Percentiles rank a stretch among this genome's conserved stretches.
Conservation (phyloP, 2,113 vertebrate species). For the Carlito syrichta region DNA sequence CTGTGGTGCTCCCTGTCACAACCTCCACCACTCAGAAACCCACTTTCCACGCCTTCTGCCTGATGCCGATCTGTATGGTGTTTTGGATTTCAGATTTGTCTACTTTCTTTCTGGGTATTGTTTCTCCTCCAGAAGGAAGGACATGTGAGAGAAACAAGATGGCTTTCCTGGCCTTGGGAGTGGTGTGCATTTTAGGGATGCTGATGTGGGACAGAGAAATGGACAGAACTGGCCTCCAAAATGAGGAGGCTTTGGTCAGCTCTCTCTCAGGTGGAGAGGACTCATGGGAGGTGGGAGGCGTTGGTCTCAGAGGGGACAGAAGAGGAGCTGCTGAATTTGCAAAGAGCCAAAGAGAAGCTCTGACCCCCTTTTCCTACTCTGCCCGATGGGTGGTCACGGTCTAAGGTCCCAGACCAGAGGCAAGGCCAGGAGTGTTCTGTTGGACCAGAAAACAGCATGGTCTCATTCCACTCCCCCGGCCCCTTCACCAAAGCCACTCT, state of each 20-base stretch:
- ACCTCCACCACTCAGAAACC: too few species aligned
- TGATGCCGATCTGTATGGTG: accelerated
- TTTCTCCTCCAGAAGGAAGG: not conserved
- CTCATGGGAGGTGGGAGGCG: accelerated
- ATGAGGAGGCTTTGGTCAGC: not conserved
- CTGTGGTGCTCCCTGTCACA: not conserved
- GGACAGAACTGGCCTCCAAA: not conserved
- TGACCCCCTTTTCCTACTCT: not conserved
- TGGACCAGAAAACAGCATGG: too few species aligned
- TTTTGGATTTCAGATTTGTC: not conserved
- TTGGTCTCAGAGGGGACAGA: not conserved
- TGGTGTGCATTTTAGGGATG: not conserved
- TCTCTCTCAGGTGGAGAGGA: not conserved
- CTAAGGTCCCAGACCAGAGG: accelerated
- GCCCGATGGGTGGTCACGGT: too few species aligned
- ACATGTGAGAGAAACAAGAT: not conserved
- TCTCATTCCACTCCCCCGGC: accelerated
- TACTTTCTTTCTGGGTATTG: not conserved
- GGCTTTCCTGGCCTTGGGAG: not conserved
- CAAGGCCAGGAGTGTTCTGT: not conserved
- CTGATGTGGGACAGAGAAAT: not conserved
- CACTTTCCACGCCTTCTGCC: not conserved
- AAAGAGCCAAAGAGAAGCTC: not conserved
- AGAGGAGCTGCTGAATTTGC: not conserved
- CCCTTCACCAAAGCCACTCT: not conserved